These are phyloP conservation scores for Pentamera pediparva DNA, from an alignment of 53 echinoderm and acorn worm species.

Conservation along the genomic window DNA sequence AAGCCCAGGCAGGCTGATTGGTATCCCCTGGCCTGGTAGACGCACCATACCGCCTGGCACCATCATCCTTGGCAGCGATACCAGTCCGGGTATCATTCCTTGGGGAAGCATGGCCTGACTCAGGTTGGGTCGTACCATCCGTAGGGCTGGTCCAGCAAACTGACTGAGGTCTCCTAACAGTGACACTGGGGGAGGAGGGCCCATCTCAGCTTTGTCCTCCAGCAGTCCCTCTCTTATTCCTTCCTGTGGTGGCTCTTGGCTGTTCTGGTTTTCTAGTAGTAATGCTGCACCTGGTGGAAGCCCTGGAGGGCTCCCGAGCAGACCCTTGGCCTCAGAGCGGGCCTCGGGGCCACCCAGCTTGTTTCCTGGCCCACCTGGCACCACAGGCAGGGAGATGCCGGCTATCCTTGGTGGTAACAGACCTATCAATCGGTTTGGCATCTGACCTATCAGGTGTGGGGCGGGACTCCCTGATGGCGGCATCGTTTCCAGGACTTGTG, in stretches of 20 bases:
- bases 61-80: conserved; percentile 4
- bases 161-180: conserved; percentile 44
- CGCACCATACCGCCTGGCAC: conserved; percentile 25
- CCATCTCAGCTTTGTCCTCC: background rate
- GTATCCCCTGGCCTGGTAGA: conserved; percentile 24
- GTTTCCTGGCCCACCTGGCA: background rate
- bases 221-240: background rate
- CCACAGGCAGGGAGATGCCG: conserved; percentile 7
- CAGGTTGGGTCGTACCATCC: conserved; percentile 42
- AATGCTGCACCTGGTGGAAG: background rate
- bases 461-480: conserved; percentile 5
- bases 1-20: conserved; percentile 2
- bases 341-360: background rate
- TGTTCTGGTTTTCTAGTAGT: background rate
- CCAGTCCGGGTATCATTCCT: conserved; percentile 33
- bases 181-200: conserved; percentile 7
- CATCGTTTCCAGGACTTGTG: background rate
- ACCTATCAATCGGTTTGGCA: conserved; percentile 16
- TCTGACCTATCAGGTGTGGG: conserved; percentile 11
- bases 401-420: conserved; percentile 32
- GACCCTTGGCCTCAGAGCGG: background rate
- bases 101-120: conserved; percentile 40
- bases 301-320: conserved; percentile 26
- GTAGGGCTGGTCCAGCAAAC: conserved; percentile 50
- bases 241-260: background rate